Base-by-base conservation (phyloP, 2,888 invertebrate genomes). In the Aphodius sticticus region DNA sequence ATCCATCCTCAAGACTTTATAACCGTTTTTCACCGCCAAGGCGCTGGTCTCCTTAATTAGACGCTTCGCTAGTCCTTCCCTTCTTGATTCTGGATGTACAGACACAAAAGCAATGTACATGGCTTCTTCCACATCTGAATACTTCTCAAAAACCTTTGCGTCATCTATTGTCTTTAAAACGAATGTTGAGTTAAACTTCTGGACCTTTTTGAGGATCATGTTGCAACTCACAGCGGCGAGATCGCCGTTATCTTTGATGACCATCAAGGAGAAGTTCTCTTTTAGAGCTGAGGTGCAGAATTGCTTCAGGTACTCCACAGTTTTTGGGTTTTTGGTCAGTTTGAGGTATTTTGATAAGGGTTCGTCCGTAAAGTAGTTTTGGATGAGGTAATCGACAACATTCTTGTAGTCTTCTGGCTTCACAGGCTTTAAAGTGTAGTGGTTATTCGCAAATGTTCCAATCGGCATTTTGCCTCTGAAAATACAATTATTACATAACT, bases 201-300 rank as follows among this genome's bases (percentile, higher is more conserved):
- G 15, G 70, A n/a, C 15, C 26, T 35, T 72, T 16, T 35, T 16
- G n/a, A 72, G 35, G 72, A 72, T 72, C 26, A 26, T 2, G 35
- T 72, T 72, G 35, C 72, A 72, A 7, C 72, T 72, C 5, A 72
- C 72, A 2, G 16, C 72, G 16, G 72, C 72, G 72, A 72, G n/a
- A 16, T 35, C 6, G 16, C 72, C 72, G 35, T 5, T 26, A 16
- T 72, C 4, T 3, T 5, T 26, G 6, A 14, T 72, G 2, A 35
- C 72, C n/a, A 72, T 14, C 6, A 72, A 12, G 3, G 72, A 72
- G 36, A 72, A n/a, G 35, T 35, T 35, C 26, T 72, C 72, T 72
- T 72, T 72, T 14, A 72, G 36, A 72, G 72, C 72, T 5, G 16
- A 16, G 7, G 72, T 26, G 26, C 72, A 72, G 36, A 72, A 72